Conservation (phyloP, 2,888 invertebrate genomes). For the Cantharis rustica region DNA sequence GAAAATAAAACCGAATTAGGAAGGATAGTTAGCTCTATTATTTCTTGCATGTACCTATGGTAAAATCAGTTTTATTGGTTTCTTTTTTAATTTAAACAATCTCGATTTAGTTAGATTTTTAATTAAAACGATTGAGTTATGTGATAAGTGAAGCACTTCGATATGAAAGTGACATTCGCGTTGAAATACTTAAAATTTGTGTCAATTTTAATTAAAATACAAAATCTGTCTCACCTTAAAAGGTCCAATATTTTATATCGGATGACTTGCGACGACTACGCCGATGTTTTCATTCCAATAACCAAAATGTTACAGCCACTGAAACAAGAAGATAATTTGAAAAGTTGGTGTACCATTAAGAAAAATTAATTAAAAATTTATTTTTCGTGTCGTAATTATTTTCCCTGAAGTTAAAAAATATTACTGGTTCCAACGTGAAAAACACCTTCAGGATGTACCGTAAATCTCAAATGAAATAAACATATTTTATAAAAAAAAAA, state of each 20-base stretch:
- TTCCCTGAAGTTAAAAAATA: not conserved
- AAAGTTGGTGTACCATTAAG: not conserved
- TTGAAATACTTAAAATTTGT: not conserved
- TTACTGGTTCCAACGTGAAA: not conserved
- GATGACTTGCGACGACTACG: not conserved
- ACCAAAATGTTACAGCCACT: not conserved
- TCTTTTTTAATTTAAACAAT: not conserved
- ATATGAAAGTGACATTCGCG: not conserved
- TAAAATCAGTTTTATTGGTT: not conserved
- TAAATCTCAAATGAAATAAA: not conserved
- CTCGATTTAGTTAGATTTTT: not conserved
- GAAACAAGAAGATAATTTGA: conserved; percentile 1
- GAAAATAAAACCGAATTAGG: not conserved
- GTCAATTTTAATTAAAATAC: not conserved
- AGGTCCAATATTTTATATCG: not conserved
- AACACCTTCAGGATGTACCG: not conserved
- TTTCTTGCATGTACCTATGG: not conserved
- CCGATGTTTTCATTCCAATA: not conserved
- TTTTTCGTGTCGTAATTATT: not conserved
- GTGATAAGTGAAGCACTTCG: not conserved
- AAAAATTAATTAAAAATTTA: not conserved
- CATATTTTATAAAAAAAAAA: not conserved
- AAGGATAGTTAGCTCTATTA: no score
- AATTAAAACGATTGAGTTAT: not conserved
- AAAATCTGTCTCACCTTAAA: not conserved